Conservation (phyloP, 2,888 invertebrate species). For the Caenorhabditis japonica region DNA sequence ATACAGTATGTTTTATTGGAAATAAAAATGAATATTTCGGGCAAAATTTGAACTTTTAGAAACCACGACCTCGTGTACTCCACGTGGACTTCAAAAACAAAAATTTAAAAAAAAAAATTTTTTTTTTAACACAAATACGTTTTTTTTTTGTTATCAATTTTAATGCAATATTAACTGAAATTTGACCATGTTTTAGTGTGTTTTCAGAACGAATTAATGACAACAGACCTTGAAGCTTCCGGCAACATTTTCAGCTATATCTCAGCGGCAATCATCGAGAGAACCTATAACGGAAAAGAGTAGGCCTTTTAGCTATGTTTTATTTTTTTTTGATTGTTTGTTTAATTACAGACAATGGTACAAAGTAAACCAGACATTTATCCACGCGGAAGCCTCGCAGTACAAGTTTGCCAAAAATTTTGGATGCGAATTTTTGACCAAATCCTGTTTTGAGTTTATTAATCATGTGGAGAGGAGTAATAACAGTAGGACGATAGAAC, state of each 20-base stretch:
- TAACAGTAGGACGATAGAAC: constrained; percentile 3
- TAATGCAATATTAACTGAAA: no score
- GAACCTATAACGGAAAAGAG: constrained; percentile 61
- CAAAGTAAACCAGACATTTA: constrained; percentile 42
- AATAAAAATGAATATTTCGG: no score
- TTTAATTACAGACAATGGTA: constrained; percentile 61
- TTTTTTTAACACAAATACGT: neutral
- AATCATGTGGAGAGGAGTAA: neutral
- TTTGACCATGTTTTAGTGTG: no score
- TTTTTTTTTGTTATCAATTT: no score
- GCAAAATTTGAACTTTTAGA: no score
- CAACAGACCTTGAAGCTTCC: constrained; percentile 55
- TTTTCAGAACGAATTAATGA: constrained; percentile 72
- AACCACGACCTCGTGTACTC: no score
- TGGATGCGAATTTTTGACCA: constrained; percentile 62
- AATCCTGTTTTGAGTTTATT: constrained; percentile 62
- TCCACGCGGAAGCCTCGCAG: constrained; percentile 47
- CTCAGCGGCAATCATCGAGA: constrained; percentile 67
- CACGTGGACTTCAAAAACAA: no score
- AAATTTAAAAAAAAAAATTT: no score
- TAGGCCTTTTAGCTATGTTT: constrained; percentile 18
- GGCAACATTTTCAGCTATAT: constrained; percentile 66
- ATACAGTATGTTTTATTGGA: no score
- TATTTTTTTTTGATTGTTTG: neutral
- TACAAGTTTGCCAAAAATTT: constrained; percentile 62